Evolutionary conservation across 2,888 invertebrate species (phyloP).

Genomic region (Dynastes maya): DNA sequence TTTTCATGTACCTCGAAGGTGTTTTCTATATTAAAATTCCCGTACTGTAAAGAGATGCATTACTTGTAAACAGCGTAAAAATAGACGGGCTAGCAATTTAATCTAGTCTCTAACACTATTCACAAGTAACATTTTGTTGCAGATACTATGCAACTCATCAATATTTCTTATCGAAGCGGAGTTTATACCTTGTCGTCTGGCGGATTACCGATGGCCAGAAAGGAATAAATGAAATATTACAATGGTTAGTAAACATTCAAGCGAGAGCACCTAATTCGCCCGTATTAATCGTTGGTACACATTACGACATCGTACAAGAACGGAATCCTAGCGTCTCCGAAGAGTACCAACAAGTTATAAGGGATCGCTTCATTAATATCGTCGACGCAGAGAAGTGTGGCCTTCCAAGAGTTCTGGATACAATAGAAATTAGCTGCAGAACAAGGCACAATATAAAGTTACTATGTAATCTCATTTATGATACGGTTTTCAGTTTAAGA

Average conservation of each 20-base stretch:
- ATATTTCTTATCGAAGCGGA: slow-evolving; percentile 96
- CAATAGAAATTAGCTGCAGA: slow-evolving; percentile 92
- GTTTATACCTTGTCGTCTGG: slow-evolving; percentile 97
- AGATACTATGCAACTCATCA: slow-evolving; percentile 98
- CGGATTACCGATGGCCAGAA: slow-evolving; percentile 91
- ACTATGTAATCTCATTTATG: slow-evolving; percentile 93
- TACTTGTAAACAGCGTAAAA: too few relatives aligned
- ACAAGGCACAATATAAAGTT: slow-evolving; percentile 91
- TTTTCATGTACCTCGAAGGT: too few relatives aligned
- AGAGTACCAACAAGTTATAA: slow-evolving; percentile 89
- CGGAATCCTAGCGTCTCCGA: slow-evolving; percentile 77
- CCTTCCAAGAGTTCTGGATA: slow-evolving; percentile 92
- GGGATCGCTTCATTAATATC: slow-evolving; percentile 91
- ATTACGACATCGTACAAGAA: slow-evolving; percentile 89
- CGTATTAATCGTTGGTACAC: slow-evolving; percentile 96
- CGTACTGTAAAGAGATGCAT: too few relatives aligned
- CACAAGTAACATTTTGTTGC: slow-evolving; percentile 31
- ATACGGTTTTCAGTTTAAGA: slow-evolving; percentile 91
- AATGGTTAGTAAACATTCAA: slow-evolving; percentile 97
- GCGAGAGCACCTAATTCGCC: slow-evolving; percentile 96
- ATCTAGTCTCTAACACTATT: neutral
- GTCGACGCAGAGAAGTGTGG: slow-evolving; percentile 97
- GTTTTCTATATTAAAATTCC: too few relatives aligned
- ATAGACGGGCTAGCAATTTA: too few relatives aligned
- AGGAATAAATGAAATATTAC: slow-evolving; percentile 91